Base-by-base conservation (phyloP, 2,888 invertebrate genomes). In the Cephus rjabovi region DNA sequence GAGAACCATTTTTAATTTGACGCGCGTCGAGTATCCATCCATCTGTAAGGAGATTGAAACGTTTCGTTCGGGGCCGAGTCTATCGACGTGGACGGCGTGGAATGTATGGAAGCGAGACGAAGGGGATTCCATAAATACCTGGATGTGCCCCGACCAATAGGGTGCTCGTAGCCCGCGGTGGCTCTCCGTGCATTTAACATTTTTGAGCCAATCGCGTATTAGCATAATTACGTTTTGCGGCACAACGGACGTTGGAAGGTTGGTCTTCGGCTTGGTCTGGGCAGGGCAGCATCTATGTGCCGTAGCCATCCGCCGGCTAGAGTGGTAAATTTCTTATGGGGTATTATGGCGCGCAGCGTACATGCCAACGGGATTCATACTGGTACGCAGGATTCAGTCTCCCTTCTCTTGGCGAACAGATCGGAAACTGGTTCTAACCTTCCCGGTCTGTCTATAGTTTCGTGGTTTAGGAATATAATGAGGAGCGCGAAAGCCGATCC, bases 181-280 rank as follows among this genome's bases (percentile, higher is more conserved):
- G 87, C 82, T 70, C 70, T 86, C 84, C 81, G 84, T 89, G 90
- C 90, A 87, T 89, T 89, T 88, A 87, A 87, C 89, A 90, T 90
- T 89, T 89, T 89, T 88, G 84, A 89, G 86, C 90, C 90, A 90
- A 90, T 90, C 89, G 89, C 85, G 89, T 90, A 91, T 91, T 91
- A 90, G 89, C 91, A 91, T 91, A 91, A 91, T 91, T 91, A 88
- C 90, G 87, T 88, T 90, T 88, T 85, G 86, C 83, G 85, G 84
- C 83, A 83, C 80, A 84, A 82, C 83, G 80, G 84, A 31, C 71
- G 12, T 6, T 12, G 71, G 71, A 71, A 31, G 71, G 71, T 71
- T 71, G 71, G 71, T 71, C 71, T 71, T 71, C 71, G 31, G 30
- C 33, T 33, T 4, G 71, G 30, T 71, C 71, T 71, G 71, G 71